Base-by-base conservation (phyloP, 2,888 invertebrate genomes). In the Plusia festucae region DNA sequence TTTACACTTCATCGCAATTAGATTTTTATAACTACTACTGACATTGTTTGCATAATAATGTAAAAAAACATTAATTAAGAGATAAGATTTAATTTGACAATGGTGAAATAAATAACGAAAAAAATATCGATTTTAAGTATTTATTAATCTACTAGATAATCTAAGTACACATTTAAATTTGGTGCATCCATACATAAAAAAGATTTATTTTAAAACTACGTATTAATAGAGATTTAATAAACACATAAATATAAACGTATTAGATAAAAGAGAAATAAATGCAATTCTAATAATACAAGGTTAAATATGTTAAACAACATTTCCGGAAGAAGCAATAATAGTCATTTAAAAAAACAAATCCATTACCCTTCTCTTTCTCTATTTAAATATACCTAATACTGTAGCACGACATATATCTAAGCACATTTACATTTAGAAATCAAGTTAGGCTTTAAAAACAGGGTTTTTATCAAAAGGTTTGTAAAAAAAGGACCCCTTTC, bases 151-250 rank as follows among this genome's bases (percentile, higher is more conserved):
- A 76, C 16, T 22, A 51, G 8, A 52, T 15, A 24, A 52, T 24
- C 60, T 72, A 65, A n/a, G 32, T 66, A 61, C 44, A 78, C 77
- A 68, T 54, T 65, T 34, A 58, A 67, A 46, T 65, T 61, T 73
- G 59, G 76, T 78, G 76, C 69, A 63, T 52, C 40, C 53, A 58
- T 68, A 72, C 53, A 73, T 63, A 60, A 11, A 0, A 61, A n/a
- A 65, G 46, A 51, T n/a, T 32, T 52, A 60, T 24, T 46, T 18
- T 73, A 57, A 63, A 62, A 15, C 22, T 64, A 59, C 46, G 40
- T 34, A 46, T 13, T 34, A 64, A 65, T 62, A 52, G 46, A 72
- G 32, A 57, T 27, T n/a, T n/a, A n/a, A 7, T 40, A n/a, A 40
- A 15, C n/a, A 40, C n/a, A 40, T 40, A 40, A 16, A 63, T 34